Conservation (phyloP, 2,888 invertebrate species). For the Hydropsyche betteni region DNA sequence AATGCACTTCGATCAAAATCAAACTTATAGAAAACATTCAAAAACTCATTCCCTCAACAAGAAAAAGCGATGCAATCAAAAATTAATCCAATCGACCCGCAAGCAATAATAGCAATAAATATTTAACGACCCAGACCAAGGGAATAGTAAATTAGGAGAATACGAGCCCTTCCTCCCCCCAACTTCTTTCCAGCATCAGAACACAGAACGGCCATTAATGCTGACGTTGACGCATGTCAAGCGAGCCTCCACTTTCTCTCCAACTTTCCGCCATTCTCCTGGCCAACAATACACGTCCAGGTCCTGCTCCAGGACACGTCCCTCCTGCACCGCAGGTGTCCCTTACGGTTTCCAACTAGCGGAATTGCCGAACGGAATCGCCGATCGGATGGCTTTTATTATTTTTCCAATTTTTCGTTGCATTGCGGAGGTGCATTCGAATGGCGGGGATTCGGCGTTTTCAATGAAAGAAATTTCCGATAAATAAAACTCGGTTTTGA, state of each 20-base stretch:
- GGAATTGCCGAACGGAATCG: slow-evolving; percentile 3
- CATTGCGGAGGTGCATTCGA: neutral
- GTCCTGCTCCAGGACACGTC: neutral
- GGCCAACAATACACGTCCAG: neutral
- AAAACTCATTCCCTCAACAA: no score
- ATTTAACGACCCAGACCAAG: neutral
- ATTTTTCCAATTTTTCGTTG: neutral
- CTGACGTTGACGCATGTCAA: slow-evolving; percentile 39
- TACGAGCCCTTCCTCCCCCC: neutral
- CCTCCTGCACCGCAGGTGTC: slow-evolving; percentile 16
- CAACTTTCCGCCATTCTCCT: neutral
- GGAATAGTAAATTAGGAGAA: slow-evolving; percentile 10
- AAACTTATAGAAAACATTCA: no score
- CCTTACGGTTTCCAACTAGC: slow-evolving; percentile 19
- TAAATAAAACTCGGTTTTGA: no score
- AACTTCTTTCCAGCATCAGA: slow-evolving; percentile 18
- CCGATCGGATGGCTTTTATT: neutral
- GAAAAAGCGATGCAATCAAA: no score
- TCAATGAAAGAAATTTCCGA: no score
- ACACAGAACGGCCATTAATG: slow-evolving; percentile 43
- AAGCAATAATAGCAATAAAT: neutral
- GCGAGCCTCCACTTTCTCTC: neutral
- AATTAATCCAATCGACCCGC: neutral
- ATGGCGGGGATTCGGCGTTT: no score
- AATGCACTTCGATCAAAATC: no score